These are phyloP conservation scores for Peromyscus leucopus DNA, from an alignment of 2,113 vertebrate species.

Conservation along the genomic window DNA sequence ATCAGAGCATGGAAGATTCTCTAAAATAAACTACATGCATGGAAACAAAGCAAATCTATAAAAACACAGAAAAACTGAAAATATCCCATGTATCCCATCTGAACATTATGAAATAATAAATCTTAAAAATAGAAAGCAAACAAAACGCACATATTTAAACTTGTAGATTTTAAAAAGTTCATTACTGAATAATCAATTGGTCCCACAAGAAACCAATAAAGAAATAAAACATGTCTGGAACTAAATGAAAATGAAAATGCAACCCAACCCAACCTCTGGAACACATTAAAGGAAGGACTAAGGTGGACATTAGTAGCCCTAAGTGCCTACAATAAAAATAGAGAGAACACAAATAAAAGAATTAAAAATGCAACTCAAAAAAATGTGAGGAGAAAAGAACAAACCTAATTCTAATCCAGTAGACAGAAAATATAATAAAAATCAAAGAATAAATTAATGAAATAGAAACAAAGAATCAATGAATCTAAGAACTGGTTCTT, in stretches of 20 bases:
- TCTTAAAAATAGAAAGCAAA: too few relatives aligned
- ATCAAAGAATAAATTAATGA: neutral
- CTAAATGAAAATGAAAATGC: neutral
- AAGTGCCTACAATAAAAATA: neutral
- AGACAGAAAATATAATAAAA: neutral
- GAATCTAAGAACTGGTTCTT: neutral
- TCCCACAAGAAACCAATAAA: neutral
- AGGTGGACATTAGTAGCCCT: neutral
- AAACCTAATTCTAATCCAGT: neutral
- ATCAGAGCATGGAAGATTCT: neutral
- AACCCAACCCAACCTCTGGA: neutral
- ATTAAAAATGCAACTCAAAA: neutral
- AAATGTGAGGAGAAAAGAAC: neutral
- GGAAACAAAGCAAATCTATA: neutral
- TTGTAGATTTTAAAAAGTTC: neutral
- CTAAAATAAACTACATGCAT: neutral
- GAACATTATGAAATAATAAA: neutral
- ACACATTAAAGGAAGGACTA: neutral
- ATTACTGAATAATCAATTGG: neutral
- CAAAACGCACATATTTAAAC: neutral
- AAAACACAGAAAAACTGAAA: neutral
- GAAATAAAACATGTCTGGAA: neutral
- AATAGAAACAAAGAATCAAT: neutral
- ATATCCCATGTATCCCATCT: neutral
- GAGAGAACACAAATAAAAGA: neutral